phyloP scores from a whole-genome alignment of 64 coral and sea anemone species.

The Trachythela sp. region DNA sequence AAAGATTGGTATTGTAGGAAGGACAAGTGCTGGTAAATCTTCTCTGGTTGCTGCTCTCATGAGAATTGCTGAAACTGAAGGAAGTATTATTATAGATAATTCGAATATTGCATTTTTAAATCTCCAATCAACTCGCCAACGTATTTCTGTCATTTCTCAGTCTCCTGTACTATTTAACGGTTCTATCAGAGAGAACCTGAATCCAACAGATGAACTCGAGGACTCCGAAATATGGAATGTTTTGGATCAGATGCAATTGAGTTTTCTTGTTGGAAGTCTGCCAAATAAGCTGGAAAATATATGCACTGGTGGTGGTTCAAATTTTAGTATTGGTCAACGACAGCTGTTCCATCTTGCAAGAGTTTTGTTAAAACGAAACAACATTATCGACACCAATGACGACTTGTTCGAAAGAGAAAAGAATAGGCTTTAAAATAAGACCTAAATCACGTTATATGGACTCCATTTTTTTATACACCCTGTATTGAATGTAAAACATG shows the following conservation, averaged over 20 bases:
- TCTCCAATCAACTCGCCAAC: constrained; percentile 19
- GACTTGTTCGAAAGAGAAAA: too few species aligned
- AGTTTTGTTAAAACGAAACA: constrained; percentile 32
- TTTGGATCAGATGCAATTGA: constrained; percentile 53
- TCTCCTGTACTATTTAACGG: constrained; percentile 60
- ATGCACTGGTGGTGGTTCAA: constrained; percentile 38
- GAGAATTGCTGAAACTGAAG: constrained; percentile 53
- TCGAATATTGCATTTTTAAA: constrained; percentile 25
- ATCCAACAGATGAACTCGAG: constrained; percentile 34
- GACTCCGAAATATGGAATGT: constrained; percentile 54
- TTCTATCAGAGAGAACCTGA: constrained; percentile 48
- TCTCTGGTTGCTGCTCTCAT: constrained; percentile 51
- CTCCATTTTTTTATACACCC: too few species aligned
- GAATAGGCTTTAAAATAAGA: too few species aligned
- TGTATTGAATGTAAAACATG: too few species aligned
- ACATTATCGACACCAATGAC: too few species aligned
- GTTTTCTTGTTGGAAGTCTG: constrained; percentile 8
- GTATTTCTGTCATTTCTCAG: constrained; percentile 50
- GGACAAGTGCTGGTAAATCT: constrained; percentile 56
- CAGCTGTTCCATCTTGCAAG: constrained; percentile 58
- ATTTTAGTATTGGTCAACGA: constrained; percentile 53
- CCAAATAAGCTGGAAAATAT: constrained; percentile 1
- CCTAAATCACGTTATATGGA: too few species aligned
- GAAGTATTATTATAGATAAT: constrained; percentile 43
- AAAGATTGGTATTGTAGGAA: constrained; percentile 63